Evolutionary conservation across 2,797 vertebrate genomes (phyloP), one percentile per base, ranked within the genome.

Genomic region (Argya squamiceps): DNA sequence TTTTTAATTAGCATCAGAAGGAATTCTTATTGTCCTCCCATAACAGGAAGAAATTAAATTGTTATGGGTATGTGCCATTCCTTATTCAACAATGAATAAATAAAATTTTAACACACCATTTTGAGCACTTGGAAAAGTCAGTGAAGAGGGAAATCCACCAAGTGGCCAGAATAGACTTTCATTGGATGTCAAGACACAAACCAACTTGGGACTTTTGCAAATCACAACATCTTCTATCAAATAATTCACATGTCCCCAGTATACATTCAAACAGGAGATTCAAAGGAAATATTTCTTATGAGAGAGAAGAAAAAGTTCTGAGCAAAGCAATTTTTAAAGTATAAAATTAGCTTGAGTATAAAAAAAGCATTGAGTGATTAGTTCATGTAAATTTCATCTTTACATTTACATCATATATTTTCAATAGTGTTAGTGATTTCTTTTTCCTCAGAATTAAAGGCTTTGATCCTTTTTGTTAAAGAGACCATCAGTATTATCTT

Each of bases 131-230:
- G 6, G 19, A 65, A 76, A 78, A 65, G 18, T 16, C 49, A 71
- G 17, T 30, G 29, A 84, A 84, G 32, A 69, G 6, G 8, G 10
- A 86, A 90, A 78, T 53, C 15, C 30, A 37, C 30, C 59, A 52
- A 39, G 46, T 3, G 6, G 13, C 2, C n/a, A 73, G 16, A 0
- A 0, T 1, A 76, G 34, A 23, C 7, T 49, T 60, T 21, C 56
- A 0, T 16, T 39, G 24, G 7, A 22, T 58, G 19, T 27, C 24
- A n/a, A 53, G 34, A 67, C 19, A 81, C 2, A n/a, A 84, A 65
- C 4, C 8, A 52, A 1, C 17, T 10, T 22, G 23, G 15, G 82
- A n/a, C 4, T 67, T 49, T 11, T 26, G 19, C 21, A 63, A 27
- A 36, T 23, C 12, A 37, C 10, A 52, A 0, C 15, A 50, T 29